phyloP scores from a whole-genome alignment of 2,797 vertebrate species.

The Sebastes itinus region DNA sequence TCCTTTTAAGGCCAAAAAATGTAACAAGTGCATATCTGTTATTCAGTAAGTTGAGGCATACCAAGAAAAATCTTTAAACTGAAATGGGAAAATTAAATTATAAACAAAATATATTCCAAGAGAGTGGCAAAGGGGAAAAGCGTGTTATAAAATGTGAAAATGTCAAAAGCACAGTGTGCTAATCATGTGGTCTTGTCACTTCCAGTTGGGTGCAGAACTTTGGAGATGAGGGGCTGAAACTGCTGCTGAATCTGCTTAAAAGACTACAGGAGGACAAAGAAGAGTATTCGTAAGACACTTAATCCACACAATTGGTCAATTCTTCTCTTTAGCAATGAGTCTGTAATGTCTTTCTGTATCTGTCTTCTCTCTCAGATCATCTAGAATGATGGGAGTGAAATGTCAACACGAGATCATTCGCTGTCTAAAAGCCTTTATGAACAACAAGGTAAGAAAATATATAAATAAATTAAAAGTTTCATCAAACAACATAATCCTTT shows the following conservation, averaged over 20 bases:
- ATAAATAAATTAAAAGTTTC: background rate
- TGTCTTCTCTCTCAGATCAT: background rate
- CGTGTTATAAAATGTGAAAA: background rate
- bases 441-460: conserved; percentile 87
- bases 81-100: background rate
- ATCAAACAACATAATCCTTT: background rate
- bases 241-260: conserved; percentile 85
- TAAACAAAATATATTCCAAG: background rate
- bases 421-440: conserved; percentile 96
- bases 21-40: background rate
- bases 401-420: conserved; percentile 94
- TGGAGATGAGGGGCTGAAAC: conserved; percentile 87
- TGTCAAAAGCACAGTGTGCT: background rate
- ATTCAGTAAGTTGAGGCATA: background rate
- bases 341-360: background rate
- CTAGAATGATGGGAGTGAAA: conserved; percentile 76
- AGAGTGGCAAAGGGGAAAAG: background rate
- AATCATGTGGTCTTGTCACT: conserved; percentile 6
- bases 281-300: conserved; percentile 76
- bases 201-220: conserved; percentile 94
- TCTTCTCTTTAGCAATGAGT: background rate
- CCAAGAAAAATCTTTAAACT: background rate
- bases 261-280: conserved; percentile 88
- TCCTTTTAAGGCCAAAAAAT: too few relatives aligned
- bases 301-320: background rate